These are phyloP conservation scores for Cebus imitator DNA, from an alignment of 2,113 vertebrate species.

Conservation along the genomic window DNA sequence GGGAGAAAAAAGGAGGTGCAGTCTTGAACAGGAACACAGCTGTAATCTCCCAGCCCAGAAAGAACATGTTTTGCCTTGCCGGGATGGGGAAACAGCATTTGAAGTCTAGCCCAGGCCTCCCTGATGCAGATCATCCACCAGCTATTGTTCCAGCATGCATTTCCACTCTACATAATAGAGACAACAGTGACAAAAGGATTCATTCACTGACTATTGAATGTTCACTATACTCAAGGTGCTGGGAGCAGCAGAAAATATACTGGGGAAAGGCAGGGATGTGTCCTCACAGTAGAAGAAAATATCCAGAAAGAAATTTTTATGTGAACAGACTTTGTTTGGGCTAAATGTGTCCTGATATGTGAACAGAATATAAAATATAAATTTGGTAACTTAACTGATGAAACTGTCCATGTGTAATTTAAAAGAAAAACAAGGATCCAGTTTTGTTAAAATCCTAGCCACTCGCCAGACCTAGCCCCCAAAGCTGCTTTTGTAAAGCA, in stretches of 20 bases:
- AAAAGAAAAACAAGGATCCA: neutral
- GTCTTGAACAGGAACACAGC: slow-evolving; percentile 34
- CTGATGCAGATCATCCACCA: slow-evolving; percentile 63
- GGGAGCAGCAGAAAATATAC: neutral
- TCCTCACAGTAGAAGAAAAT: neutral
- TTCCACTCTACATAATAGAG: neutral
- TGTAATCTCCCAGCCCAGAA: slow-evolving; percentile 61
- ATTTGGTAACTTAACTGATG: neutral
- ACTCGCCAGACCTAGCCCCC: neutral
- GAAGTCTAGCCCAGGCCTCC: slow-evolving; percentile 79
- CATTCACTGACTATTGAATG: neutral
- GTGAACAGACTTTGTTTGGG: neutral
- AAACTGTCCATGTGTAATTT: neutral
- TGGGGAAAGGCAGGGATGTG: too few species aligned
- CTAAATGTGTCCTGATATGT: neutral
- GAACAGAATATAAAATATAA: neutral
- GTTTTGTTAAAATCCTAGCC: neutral
- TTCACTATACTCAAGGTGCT: neutral
- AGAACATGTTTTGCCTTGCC: slow-evolving; percentile 76
- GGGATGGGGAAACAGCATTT: slow-evolving; percentile 78
- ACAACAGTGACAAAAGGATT: neutral
- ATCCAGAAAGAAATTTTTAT: neutral
- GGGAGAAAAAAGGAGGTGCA: slow-evolving; percentile 13
- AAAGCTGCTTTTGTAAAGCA: neutral
- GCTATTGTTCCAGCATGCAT: neutral